Conservation (phyloP, 2,888 invertebrate species). For the Dastarcus helophoroides region DNA sequence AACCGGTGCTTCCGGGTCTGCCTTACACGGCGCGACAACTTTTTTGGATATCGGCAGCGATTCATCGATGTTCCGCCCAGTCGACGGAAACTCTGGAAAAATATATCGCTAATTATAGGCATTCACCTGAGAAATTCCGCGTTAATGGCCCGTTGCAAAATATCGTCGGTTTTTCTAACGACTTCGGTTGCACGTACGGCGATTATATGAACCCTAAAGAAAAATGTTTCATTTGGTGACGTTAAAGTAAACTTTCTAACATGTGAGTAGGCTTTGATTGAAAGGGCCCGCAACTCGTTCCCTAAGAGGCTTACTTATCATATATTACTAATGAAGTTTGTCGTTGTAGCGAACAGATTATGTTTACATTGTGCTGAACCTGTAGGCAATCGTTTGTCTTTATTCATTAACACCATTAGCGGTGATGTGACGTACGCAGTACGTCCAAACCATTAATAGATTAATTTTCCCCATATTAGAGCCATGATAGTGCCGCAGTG, state of each 20-base stretch:
- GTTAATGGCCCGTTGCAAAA: conserved; percentile 50
- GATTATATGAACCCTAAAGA: conserved; percentile 48
- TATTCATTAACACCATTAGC: too few species aligned
- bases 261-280: too few species aligned
- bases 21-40: conserved; percentile 53
- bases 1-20: conserved; percentile 55
- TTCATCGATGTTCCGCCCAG: conserved; percentile 77
- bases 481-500: too few species aligned
- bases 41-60: conserved; percentile 75
- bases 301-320: too few species aligned
- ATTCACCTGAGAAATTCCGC: conserved; percentile 49
- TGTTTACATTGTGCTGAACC: too few species aligned
- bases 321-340: too few species aligned
- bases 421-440: too few species aligned
- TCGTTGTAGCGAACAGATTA: too few species aligned
- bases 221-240: conserved; percentile 51
- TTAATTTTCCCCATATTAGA: too few species aligned
- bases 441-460: too few species aligned
- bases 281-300: too few species aligned
- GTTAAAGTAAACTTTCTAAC: conserved; percentile 1
- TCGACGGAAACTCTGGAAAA: conserved; percentile 50
- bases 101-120: conserved; percentile 60
- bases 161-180: conserved; percentile 45
- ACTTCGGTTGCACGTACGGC: conserved; percentile 46
- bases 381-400: too few species aligned